phyloP scores from a whole-genome alignment of 2,113 vertebrate genomes.

The Odocoileus virginianus region DNA sequence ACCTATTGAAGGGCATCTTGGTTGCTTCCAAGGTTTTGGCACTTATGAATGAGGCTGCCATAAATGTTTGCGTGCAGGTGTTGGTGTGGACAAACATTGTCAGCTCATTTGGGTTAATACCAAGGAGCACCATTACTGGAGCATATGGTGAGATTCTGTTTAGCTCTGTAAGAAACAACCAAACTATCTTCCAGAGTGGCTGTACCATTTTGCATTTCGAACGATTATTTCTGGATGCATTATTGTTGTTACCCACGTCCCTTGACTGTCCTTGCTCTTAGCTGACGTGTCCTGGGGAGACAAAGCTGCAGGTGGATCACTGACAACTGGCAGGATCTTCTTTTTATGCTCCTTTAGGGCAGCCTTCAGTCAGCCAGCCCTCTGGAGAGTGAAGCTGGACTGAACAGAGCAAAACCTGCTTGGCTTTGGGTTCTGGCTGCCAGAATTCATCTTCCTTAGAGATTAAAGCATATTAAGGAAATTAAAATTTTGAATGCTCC shows the following conservation, averaged over 20 bases:
- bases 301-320: background rate
- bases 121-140: background rate
- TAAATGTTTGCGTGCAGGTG: background rate
- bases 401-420: background rate
- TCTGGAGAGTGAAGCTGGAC: slow-evolving; percentile 17
- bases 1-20: background rate
- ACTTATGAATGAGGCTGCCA: background rate
- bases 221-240: background rate
- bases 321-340: background rate
- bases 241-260: background rate
- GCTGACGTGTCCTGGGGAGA: background rate
- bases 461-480: background rate
- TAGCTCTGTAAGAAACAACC: background rate
- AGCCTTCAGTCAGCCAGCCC: background rate
- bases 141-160: background rate
- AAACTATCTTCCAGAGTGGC: background rate
- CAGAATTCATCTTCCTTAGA: slow-evolving; percentile 19
- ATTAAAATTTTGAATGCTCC: background rate
- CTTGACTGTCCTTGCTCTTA: background rate
- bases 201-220: background rate
- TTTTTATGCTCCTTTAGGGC: background rate
- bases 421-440: background rate
- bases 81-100: background rate
- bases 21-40: background rate
- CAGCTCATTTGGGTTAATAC: background rate